These are phyloP conservation scores for Macrotus californicus DNA, from an alignment of 2,113 vertebrate genomes.

Conservation along the genomic window DNA sequence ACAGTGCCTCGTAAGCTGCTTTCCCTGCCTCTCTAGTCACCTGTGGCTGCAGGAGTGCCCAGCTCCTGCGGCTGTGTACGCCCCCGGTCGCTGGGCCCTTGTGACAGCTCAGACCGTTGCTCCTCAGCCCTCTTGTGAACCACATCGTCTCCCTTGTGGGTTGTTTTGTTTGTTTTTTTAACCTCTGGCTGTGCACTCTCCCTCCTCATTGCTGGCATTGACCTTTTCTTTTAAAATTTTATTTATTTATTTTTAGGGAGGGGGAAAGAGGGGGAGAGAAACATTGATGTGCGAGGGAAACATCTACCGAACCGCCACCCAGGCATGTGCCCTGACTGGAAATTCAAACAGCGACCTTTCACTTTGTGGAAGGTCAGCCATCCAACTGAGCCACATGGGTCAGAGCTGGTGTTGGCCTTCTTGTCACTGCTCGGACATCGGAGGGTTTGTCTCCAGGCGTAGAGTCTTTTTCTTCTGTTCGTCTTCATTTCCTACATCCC, in stretches of 20 bases:
- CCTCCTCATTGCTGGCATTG: background rate
- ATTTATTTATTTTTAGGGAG: too few relatives aligned
- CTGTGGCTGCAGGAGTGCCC: too few relatives aligned
- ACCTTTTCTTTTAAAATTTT: background rate
- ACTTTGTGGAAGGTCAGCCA: too few relatives aligned
- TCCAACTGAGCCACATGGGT: too few relatives aligned
- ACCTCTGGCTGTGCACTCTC: background rate
- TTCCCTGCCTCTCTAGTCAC: background rate
- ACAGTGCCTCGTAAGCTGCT: background rate
- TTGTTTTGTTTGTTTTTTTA: too few relatives aligned
- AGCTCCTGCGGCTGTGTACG: rapidly evolving
- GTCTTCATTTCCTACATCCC: background rate
- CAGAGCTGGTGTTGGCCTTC: background rate
- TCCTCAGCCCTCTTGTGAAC: background rate
- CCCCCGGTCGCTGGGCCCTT: background rate
- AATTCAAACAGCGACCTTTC: too few relatives aligned
- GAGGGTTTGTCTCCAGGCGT: background rate
- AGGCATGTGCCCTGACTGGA: too few relatives aligned
- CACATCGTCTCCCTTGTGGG: background rate
- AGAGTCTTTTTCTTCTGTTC: background rate
- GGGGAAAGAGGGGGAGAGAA: too few relatives aligned
- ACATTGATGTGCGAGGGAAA: too few relatives aligned
- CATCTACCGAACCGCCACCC: too few relatives aligned
- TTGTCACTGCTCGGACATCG: rapidly evolving
- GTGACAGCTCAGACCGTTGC: background rate